Base-by-base conservation (phyloP, 2,888 invertebrate species). In the Eucriotettix oculatus region DNA sequence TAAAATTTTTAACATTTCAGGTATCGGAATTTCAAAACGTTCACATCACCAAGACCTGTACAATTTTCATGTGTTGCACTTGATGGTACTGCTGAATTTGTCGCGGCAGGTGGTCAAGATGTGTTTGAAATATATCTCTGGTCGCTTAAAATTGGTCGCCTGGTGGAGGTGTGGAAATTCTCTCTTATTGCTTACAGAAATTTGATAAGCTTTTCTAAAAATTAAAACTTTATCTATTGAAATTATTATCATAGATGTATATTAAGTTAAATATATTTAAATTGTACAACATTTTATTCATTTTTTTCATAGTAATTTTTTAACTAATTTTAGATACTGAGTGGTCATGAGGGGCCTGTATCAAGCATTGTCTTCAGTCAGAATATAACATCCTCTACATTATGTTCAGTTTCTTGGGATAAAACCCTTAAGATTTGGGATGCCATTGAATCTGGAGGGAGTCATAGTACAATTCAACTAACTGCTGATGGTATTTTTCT, bases 1-100 rank as follows among this genome's bases (percentile, higher is more conserved):
- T 2, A 42, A 40, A 14, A 7, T 43, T 62, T 16, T 57, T 17
- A 52, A 58, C 61, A 53, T 65, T 70, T 42, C 69, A 92, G 97
- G 67, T 99, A 99, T 74, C 90, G 98, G 52, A 99, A 99, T 75
- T 99, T 99, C 77, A 85, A 94, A 56, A 99, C 98, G 0, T 84
- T 98, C 61, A 92, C 95, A 0, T 90, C 96, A 0, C 94, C 96
- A 0, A 81, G 85, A 56, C 87, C 92, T 0, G 90, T 90, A 0
- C 98, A 99, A 75, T 94, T 99, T 73, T 83, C 89, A 12, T 91
- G 92, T 70, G 81, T 94, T 0, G 85, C 91, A 0, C 75, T 98
- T 11, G 99, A 99, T 73, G 77, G 83, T 5, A 90, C 89, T 67
- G 88, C 93, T 16, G 97, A 99, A 71, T 80, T 99, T 64, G 86